Evolutionary conservation across 1,140 invertebrate species (phyloP), one percentile per base, ranked within the genome.

Genomic region (Drosophila bipectinata): DNA sequence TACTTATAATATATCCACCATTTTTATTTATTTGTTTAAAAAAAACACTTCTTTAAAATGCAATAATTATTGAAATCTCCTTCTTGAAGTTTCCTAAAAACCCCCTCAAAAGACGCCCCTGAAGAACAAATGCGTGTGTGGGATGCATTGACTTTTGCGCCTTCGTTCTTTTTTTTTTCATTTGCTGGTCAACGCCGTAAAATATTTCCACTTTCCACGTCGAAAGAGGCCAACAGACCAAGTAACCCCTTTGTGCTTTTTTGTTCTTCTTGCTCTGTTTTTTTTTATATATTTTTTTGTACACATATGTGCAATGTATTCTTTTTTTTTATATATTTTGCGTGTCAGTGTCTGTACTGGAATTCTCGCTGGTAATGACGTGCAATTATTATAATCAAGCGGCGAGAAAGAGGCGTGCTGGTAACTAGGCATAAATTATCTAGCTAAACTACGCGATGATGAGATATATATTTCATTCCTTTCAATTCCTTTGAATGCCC

Each of bases 321-420:
- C 34, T 4, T 37, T 12, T 37, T 12, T 37, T 21, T 21, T 21
- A 3, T 37, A 12, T 10, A 44, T n/a, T 26, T 26, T 9, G 39
- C n/a, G 51, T 60, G 30, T 32, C 45, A 28, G 26, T 28, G 26
- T 28, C 26, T 28, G 5, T 28, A 6, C 26, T 28, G 26, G 26
- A 0, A 5, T 28, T 28, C 45, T 49, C 10, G 9, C 10, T 8
- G n/a, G 37, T 66, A 45, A 68, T 53, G 68, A 67, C 32, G 67
- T 72, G 67, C 67, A 72, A 72, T 72, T 72, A 72, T 72, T 60
- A 6, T 72, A 72, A 72, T 72, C 68, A 59, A 37, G n/a, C 28
- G 21, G 53, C 62, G 45, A 24, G 57, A 24, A 41, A 49, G 37
- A 28, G 67, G 68, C 68, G 67, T 72, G 68, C 55, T 28, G 21